Evolutionary conservation across 2,797 vertebrate species (phyloP).

Genomic region (Acropternis orthonyx): DNA sequence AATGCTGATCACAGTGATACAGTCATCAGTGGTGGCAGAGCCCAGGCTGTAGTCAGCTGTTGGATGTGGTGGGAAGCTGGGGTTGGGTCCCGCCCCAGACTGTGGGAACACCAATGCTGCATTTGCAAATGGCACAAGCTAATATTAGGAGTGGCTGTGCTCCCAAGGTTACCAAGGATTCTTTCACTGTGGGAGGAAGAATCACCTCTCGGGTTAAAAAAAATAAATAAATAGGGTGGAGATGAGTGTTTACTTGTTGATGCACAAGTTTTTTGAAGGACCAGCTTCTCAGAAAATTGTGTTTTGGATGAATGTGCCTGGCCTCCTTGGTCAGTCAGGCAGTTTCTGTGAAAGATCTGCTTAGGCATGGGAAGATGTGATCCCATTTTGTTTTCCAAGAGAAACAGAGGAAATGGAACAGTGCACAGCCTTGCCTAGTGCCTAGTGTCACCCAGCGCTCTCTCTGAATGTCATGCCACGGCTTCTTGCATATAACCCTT

Average conservation of each 20-base stretch:
- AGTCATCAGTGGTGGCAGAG: background rate
- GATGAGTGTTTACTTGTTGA: background rate
- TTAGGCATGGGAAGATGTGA: background rate
- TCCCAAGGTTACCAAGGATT: background rate
- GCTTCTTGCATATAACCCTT: background rate
- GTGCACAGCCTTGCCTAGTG: background rate
- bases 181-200: background rate
- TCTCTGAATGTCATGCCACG: background rate
- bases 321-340: background rate
- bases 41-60: background rate
- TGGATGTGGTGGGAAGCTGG: background rate
- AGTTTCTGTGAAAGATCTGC: background rate
- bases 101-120: conserved; percentile 1
- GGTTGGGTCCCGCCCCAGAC: background rate
- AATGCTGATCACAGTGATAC: background rate
- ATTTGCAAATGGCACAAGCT: conserved; percentile 16
- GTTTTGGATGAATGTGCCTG: background rate
- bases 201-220: background rate
- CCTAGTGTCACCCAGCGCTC: background rate
- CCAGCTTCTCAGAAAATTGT: background rate
- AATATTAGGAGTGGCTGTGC: background rate
- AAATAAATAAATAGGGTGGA: background rate
- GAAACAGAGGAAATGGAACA: background rate
- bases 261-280: background rate
- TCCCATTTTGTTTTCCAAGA: background rate